Base-by-base conservation (phyloP, 2,888 invertebrate genomes). In the Lypha dubia region DNA sequence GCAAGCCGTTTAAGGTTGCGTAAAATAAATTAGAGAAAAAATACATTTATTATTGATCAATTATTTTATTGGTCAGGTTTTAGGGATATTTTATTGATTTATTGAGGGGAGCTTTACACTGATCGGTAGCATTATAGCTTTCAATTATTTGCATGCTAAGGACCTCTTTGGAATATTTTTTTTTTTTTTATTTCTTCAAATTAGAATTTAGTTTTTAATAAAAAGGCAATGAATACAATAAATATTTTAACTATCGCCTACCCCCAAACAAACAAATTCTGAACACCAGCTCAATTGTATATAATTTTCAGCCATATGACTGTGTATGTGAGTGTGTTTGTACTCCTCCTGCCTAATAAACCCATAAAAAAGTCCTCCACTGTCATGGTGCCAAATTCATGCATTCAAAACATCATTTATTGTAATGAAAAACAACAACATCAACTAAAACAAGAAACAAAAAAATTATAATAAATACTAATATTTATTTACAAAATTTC, bases 371-470 rank as follows among this genome's bases (percentile, higher is more conserved):
- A 58, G 11, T 51, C 35, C 60, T 62, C 2, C 20, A 24, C 75
- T 81, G 81, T 70, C 75, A 56, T 32, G 38, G 56, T 81, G 81
- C 81, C 81, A 81, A 81, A 81, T 75, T 68, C 46, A 56, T 68
- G 35, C 60, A 63, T 75, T 75, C 62, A 75, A 75, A 81, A 81
- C 28, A 75, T 56, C 75, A 63, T 62, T 62, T 70, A 75, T 75
- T 74, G 51, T 62, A 60, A 38, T 67, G 22, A 46, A 28, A 46
- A 62, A 75, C 49, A 67, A 70, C 74, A 51, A 73, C 38, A 38
- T 9, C 35, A 38, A 32, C 5, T 32, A 32, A 4, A 32, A 32
- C 32, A 32, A 32, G 46, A 11, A 15, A 1, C 56, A 35, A 56
- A 75, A 51, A 77, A 35, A 56, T 56, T 73, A 79, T 65, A n/a